Percentiles rank a stretch among this genome's conserved stretches.
phyloP scores from a whole-genome alignment of 37 sponge, comb jelly and placozoan genomes.

The Ephydatia muelleri region DNA sequence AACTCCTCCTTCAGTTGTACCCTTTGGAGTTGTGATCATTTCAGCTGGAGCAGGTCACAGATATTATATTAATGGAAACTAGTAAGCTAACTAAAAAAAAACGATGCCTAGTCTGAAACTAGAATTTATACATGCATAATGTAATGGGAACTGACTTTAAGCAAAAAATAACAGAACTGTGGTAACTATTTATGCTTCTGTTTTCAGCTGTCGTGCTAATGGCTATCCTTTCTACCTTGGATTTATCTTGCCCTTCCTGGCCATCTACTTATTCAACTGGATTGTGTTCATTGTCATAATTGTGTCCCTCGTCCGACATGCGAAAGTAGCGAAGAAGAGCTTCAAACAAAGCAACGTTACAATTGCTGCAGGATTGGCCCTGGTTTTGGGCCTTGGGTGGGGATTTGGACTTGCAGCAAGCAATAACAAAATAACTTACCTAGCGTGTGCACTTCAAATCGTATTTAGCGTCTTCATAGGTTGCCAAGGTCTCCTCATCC shows the following conservation, averaged over 20 bases:
- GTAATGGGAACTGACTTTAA: background rate
- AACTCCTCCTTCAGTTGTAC: conserved; percentile 25
- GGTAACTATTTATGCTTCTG: background rate
- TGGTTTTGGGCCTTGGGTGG: conserved; percentile 73
- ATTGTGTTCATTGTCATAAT: conserved; percentile 34
- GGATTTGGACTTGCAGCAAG: conserved; percentile 58
- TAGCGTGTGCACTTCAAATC: conserved; percentile 21
- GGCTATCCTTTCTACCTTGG: conserved; percentile 36
- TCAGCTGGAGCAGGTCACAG: conserved; percentile 38
- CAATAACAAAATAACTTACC: conserved; percentile 4
- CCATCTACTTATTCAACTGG: conserved; percentile 39
- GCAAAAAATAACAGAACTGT: background rate
- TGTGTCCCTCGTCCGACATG: conserved; percentile 1
- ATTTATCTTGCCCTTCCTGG: conserved; percentile 22
- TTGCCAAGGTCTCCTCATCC: conserved; percentile 44
- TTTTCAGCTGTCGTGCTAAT: conserved; percentile 39
- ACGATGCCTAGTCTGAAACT: background rate
- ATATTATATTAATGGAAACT: conserved; percentile 31
- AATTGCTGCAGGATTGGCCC: conserved; percentile 44
- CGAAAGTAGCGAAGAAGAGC: background rate
- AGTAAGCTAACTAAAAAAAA: conserved; percentile 2
- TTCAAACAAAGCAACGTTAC: conserved; percentile 7
- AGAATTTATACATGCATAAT: background rate
- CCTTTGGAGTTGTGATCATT: conserved; percentile 27
- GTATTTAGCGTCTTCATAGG: conserved; percentile 55